Evolutionary conservation across 2,888 invertebrate species (phyloP).

Genomic region (Eupithecia exiguata): DNA sequence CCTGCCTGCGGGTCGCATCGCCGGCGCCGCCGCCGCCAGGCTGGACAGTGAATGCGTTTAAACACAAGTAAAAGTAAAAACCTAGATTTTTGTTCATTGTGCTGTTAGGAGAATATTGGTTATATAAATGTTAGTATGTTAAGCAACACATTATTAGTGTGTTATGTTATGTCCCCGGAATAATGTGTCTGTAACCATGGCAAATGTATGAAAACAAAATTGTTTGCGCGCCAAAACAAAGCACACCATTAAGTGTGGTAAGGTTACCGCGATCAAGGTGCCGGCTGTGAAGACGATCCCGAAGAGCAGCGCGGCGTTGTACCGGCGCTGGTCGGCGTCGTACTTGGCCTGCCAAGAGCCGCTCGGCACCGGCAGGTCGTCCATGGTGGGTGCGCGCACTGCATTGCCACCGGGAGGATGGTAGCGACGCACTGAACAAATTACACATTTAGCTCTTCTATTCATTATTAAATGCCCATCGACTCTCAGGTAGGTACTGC

Average conservation of each 20-base stretch:
- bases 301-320: slow-evolving; percentile 86
- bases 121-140: too few species aligned
- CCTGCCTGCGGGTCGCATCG: too few species aligned
- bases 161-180: too few species aligned
- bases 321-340: slow-evolving; percentile 86
- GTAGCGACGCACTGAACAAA: slow-evolving; percentile 69
- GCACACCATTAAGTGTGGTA: not conserved
- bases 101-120: too few species aligned
- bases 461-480: not conserved
- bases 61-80: too few species aligned
- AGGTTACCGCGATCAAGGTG: slow-evolving; percentile 75
- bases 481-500: too few species aligned
- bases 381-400: slow-evolving; percentile 84
- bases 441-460: not conserved
- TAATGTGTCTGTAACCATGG: too few species aligned
- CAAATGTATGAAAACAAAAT: too few species aligned
- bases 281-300: slow-evolving; percentile 82
- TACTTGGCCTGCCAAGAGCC: slow-evolving; percentile 90
- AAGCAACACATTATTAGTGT: too few species aligned
- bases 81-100: too few species aligned
- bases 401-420: slow-evolving; percentile 49
- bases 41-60: too few species aligned
- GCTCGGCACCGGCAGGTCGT: slow-evolving; percentile 90
- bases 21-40: too few species aligned
- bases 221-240: not conserved